These are phyloP conservation scores for Cyanoramphus novaezelandiae DNA, from an alignment of 2,113 vertebrate species.

Conservation along the genomic window DNA sequence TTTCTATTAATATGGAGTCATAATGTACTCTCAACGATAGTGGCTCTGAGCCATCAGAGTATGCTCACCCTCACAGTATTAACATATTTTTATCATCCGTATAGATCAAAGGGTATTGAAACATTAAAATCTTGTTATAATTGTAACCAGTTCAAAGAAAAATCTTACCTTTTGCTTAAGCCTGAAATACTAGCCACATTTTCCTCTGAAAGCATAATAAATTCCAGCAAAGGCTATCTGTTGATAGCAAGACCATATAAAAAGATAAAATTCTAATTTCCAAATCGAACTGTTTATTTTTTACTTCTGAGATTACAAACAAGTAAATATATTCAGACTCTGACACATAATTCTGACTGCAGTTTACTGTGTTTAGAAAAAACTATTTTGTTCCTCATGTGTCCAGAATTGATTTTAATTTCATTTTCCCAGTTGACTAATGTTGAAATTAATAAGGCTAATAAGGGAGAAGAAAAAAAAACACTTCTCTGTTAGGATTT, in stretches of 20 bases:
- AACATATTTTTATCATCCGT: constrained; percentile 79
- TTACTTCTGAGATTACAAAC: neutral
- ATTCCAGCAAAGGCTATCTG: neutral
- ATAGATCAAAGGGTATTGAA: constrained; percentile 71
- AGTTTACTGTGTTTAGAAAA: neutral
- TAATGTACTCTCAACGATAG: neutral
- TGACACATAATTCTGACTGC: neutral
- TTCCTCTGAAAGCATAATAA: neutral
- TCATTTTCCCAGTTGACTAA: neutral
- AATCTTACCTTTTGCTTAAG: constrained; percentile 51
- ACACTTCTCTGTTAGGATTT: neutral
- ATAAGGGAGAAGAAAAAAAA: neutral
- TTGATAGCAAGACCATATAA: neutral
- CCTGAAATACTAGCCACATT: neutral
- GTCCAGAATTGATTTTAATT: neutral
- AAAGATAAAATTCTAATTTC: neutral
- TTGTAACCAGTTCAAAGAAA: constrained; percentile 47
- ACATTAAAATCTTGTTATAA: constrained; percentile 55
- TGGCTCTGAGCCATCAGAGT: neutral
- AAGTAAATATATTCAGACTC: neutral
- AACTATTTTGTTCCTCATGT: neutral
- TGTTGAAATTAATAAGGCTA: neutral
- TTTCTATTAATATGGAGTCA: neutral
- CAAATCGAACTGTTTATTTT: neutral
- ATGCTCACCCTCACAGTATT: neutral